Conservation (phyloP, 1,140 invertebrate genomes). For the Rhagoletis pomonella region DNA sequence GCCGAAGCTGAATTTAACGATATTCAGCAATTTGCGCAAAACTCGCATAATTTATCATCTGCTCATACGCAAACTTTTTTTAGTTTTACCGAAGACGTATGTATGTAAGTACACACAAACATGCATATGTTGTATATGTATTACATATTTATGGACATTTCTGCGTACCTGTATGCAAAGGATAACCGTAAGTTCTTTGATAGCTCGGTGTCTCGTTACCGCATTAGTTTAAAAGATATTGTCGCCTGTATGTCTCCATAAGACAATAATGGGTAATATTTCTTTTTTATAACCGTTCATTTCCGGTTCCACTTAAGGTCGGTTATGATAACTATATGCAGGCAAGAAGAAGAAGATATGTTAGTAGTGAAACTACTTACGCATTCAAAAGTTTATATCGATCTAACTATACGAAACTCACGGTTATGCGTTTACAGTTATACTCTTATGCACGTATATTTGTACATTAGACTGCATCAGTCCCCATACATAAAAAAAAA, state of each 20-base stretch:
- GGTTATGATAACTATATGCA: background rate
- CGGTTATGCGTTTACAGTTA: background rate
- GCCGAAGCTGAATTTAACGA: constrained; percentile 25
- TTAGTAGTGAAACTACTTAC: constrained; percentile 6
- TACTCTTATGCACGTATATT: background rate
- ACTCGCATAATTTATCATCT: constrained; percentile 41
- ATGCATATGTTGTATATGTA: background rate
- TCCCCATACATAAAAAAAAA: no score
- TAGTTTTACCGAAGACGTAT: background rate
- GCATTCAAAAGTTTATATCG: constrained; percentile 16
- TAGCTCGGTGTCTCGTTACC: constrained; percentile 3
- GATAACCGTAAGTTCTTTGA: background rate
- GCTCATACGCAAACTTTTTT: constrained; percentile 18
- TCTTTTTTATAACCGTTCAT: constrained; percentile 57
- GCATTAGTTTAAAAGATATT: constrained; percentile 54
- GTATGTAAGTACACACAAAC: background rate
- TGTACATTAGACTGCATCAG: no score
- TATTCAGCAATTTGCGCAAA: constrained; percentile 51
- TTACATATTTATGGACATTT: background rate
- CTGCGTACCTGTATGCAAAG: constrained; percentile 39
- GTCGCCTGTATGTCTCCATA: constrained; percentile 56
- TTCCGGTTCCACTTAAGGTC: constrained; percentile 56
- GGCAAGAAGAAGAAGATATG: background rate
- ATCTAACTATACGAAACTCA: background rate
- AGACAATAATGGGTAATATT: constrained; percentile 54